Evolutionary conservation across 1,140 invertebrate species (phyloP).

Genomic region (Eciton burchellii): DNA sequence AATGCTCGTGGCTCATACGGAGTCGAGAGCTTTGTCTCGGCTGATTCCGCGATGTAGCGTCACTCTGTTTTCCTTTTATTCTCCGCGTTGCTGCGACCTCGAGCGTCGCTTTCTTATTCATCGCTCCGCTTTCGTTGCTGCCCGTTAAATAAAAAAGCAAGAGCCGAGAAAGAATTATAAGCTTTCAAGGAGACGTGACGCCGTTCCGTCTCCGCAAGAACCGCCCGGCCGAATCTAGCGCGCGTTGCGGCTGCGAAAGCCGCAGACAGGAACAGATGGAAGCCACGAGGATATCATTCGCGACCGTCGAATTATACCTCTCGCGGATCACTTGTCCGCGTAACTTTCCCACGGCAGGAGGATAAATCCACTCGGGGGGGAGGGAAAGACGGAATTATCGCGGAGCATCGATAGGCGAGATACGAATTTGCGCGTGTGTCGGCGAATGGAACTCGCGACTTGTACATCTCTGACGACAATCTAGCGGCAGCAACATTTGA

Average conservation of each 20-base stretch:
- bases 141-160: conserved; percentile 8
- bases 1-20: neutral
- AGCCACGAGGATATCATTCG: neutral
- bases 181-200: conserved; percentile 3
- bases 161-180: neutral
- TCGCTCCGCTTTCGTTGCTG: neutral
- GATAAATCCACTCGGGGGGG: neutral
- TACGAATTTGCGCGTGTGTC: neutral
- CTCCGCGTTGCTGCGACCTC: neutral
- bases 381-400: neutral
- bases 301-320: neutral
- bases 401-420: neutral
- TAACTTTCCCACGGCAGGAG: neutral
- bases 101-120: conserved; percentile 8
- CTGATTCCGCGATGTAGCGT: too few relatives aligned
- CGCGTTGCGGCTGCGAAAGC: neutral
- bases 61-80: conserved; percentile 14
- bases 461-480: neutral
- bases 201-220: neutral
- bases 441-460: neutral
- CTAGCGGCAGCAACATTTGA: neutral
- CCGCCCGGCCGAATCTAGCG: neutral
- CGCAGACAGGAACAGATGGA: neutral
- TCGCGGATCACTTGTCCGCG: neutral
- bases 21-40: neutral